Conservation (phyloP, 2,888 invertebrate genomes). For the Melitaea athalia region DNA sequence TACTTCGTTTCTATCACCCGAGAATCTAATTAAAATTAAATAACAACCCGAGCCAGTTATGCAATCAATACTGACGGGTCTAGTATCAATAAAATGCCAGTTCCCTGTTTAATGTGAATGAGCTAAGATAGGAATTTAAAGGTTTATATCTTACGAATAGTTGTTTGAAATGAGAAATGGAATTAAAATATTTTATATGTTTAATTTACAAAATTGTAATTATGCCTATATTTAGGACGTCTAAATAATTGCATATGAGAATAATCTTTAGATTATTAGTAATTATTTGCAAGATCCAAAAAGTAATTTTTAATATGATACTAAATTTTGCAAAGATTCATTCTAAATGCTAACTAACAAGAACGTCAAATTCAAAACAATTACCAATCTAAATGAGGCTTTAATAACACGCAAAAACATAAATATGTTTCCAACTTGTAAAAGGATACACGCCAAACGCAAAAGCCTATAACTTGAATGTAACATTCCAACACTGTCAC, state of each 20-base stretch:
- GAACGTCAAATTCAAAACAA: neutral
- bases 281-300: too few relatives aligned
- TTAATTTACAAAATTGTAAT: too few relatives aligned
- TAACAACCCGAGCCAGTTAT: neutral
- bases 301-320: neutral
- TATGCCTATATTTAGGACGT: too few relatives aligned
- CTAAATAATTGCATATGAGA: too few relatives aligned
- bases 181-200: too few relatives aligned
- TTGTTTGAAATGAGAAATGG: too few relatives aligned
- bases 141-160: too few relatives aligned
- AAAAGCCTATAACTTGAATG: neutral
- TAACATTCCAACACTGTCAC: neutral
- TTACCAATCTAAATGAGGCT: neutral
- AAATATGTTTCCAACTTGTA: neutral
- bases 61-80: neutral
- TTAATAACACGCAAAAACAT: neutral
- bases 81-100: too few relatives aligned
- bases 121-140: too few relatives aligned
- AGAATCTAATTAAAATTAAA: neutral
- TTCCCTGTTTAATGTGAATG: too few relatives aligned
- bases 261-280: too few relatives aligned
- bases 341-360: neutral
- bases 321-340: neutral
- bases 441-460: neutral
- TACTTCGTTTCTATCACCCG: conserved; percentile 2